Conservation (phyloP, 2,888 invertebrate species). For the Agonopterix subpropinquella region DNA sequence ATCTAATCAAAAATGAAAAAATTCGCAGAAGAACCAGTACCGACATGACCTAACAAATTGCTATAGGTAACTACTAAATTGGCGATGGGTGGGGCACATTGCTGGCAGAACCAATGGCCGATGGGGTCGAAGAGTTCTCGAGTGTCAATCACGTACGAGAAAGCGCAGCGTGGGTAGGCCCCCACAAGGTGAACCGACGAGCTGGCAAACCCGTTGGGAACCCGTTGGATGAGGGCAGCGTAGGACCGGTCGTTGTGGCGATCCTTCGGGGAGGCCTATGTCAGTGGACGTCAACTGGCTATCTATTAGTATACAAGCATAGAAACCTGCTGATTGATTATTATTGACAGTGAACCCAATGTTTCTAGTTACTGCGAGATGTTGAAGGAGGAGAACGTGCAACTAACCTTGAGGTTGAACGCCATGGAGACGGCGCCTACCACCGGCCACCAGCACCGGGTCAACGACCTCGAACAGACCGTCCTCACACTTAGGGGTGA, state of each 20-base stretch:
- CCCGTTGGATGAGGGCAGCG: no score
- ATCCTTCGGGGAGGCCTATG: no score
- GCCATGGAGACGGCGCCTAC: constrained; percentile 39
- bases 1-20: no score
- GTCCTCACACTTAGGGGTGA: constrained; percentile 65
- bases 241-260: no score
- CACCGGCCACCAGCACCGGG: constrained; percentile 43
- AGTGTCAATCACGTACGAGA: no score
- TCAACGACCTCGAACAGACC: constrained; percentile 68
- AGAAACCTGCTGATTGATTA: not conserved
- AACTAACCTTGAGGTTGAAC: constrained; percentile 51
- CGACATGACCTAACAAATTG: no score
- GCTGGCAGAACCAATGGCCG: not conserved
- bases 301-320: not conserved
- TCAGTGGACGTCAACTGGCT: not conserved
- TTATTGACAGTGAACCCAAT: constrained; percentile 2
- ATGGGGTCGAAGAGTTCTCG: no score
- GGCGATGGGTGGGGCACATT: not conserved
- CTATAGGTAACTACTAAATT: no score
- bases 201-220: no score
- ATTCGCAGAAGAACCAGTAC: no score
- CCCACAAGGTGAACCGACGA: no score
- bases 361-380: constrained; percentile 74
- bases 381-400: constrained; percentile 77
- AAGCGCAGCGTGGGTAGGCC: no score